Evolutionary conservation across 2,797 vertebrate genomes (phyloP).

Genomic region (Dermochelys coriacea): DNA sequence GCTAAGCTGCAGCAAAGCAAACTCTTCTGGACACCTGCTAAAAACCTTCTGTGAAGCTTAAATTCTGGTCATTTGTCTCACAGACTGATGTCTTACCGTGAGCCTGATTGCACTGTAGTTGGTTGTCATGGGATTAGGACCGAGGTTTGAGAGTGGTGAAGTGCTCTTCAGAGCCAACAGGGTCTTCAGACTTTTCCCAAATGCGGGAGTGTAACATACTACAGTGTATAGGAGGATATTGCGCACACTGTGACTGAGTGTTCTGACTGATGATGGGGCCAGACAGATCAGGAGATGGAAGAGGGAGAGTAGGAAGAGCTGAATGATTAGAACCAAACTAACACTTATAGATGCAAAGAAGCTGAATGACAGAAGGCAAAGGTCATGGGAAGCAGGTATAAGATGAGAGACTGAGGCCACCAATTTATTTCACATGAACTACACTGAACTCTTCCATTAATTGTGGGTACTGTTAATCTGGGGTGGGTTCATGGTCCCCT

Average conservation of each 20-base stretch:
- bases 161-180: slow-evolving; percentile 14
- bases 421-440: not conserved
- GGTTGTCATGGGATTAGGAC: not conserved
- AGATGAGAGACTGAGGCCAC: not conserved
- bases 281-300: not conserved
- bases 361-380: not conserved
- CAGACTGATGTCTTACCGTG: not conserved
- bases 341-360: not conserved
- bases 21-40: slow-evolving; percentile 52
- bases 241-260: not conserved
- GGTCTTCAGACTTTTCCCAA: not conserved
- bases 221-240: not conserved
- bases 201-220: not conserved
- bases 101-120: not conserved
- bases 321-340: not conserved
- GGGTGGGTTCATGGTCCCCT: not conserved
- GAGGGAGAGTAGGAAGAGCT: not conserved
- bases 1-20: not conserved
- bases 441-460: not conserved
- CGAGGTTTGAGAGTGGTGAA: slow-evolving; percentile 28
- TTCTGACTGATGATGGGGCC: not conserved
- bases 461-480: not conserved
- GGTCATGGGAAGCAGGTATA: not conserved
- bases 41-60: not conserved
- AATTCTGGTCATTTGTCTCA: not conserved